Base-by-base conservation (phyloP, 2,113 vertebrate genomes). In the Dryoscopus gambensis region DNA sequence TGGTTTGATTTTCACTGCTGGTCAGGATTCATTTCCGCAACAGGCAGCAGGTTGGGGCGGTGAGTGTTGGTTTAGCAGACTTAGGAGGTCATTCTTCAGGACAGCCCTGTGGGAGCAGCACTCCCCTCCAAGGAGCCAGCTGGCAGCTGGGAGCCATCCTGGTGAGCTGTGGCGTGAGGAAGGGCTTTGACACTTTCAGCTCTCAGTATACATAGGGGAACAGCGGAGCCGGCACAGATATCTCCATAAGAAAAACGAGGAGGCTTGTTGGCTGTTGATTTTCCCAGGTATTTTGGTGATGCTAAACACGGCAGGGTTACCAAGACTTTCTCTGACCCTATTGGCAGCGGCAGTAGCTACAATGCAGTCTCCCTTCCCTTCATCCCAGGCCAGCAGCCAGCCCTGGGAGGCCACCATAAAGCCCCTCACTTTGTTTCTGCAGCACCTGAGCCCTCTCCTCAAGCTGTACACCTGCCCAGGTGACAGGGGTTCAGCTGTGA, bases 1-100 rank as follows among this genome's bases (percentile, higher is more conserved):
- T 56, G 69, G 75, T 96, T 95, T 93, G 88, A 87, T 90, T 92
- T 82, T 96, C 18, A 2, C 73, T 90, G 68, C 84, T 90, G 69
- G 19, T 82, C 33, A 14, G 93, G 64, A 70, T 80, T 94, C 35
- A 42, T 93, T 81, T 90, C 71, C 62, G 39, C 85, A 73, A 42
- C 47, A 90, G 64, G 77, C 91, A 89, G 89, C 55, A 81, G 50
- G 47, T 4, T 64, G 62, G 74, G 59, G 59, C 0, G 0, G 37
- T 4, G 15, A 50, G 42, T 4, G 0, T 21, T 22, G 10, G 27
- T 68, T 85, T 80, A 78, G 67, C 35, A 86, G 90, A 33, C n/a
- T 90, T 42, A 90, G 68, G 56, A 84, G 52, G 60, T 71, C 3
- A 7, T 39, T 77, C 18, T 57, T 25, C 0, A 0, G 56, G 65